Conservation (phyloP, 2,113 vertebrate genomes). For the Thomomys bottae region DNA sequence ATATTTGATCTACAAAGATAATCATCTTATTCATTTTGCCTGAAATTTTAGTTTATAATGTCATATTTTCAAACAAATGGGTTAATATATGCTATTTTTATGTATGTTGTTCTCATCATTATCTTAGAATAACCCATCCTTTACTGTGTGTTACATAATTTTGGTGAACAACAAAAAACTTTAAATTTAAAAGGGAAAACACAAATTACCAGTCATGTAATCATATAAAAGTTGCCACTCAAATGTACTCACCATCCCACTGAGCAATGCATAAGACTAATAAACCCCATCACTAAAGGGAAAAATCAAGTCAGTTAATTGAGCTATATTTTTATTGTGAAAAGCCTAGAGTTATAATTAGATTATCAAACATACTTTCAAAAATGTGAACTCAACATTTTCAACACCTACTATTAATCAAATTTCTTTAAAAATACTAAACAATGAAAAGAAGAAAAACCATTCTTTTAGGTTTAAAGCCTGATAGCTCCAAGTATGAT, state of each 20-base stretch:
- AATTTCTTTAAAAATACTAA: slow-evolving; percentile 43
- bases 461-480: slow-evolving; percentile 31
- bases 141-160: slow-evolving; percentile 23
- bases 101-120: not conserved
- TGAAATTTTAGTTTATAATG: not conserved
- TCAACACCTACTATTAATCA: not conserved
- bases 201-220: slow-evolving; percentile 44
- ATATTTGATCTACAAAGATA: not conserved
- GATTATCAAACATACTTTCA: slow-evolving; percentile 41
- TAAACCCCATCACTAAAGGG: slow-evolving; percentile 16
- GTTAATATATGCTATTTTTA: slow-evolving; percentile 6
- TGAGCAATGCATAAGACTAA: not conserved
- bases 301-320: slow-evolving; percentile 36
- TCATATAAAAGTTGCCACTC: not conserved
- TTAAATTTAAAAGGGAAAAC: slow-evolving; percentile 43
- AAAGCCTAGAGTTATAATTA: not conserved
- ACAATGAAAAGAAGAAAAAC: not conserved
- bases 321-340: not conserved
- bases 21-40: not conserved
- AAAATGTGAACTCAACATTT: slow-evolving; percentile 44
- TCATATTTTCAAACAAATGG: not conserved
- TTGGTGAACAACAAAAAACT: not conserved
- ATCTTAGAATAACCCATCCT: not conserved
- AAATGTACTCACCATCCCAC: slow-evolving; percentile 7
- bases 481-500: slow-evolving; percentile 44